Evolutionary conservation across 2,797 vertebrate genomes (phyloP).

Genomic region (Phylloscopus collybita): DNA sequence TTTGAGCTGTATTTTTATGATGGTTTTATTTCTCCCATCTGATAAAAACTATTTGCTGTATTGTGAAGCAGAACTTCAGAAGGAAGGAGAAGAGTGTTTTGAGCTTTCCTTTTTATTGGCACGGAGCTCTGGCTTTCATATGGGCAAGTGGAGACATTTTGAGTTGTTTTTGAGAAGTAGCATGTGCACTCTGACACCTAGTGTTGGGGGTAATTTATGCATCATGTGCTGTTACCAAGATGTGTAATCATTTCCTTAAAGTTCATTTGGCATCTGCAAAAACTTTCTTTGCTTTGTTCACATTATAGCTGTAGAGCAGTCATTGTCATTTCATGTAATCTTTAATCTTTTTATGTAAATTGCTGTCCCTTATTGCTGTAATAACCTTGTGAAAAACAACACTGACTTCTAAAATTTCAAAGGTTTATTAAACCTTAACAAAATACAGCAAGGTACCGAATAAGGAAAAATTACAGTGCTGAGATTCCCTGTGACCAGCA

Average conservation of each 20-base stretch:
- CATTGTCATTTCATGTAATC: background rate
- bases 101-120: background rate
- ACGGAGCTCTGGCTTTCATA: background rate
- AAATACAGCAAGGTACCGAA: background rate
- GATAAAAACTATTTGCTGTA: background rate
- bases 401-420: background rate
- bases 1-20: background rate
- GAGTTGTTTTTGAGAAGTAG: background rate
- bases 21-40: background rate
- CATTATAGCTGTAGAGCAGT: background rate
- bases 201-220: background rate
- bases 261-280: constrained; percentile 19
- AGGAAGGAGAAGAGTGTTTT: background rate
- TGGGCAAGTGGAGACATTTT: background rate
- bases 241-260: constrained; percentile 6
- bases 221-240: background rate
- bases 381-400: background rate
- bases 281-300: background rate
- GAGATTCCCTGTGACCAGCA: background rate
- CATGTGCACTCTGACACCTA: background rate
- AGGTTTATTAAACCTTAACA: background rate
- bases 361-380: background rate
- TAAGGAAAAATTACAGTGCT: background rate
- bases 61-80: background rate
- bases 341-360: constrained; percentile 58